Evolutionary conservation across 1,140 invertebrate genomes (phyloP).

Genomic region (Aethina tumida): DNA sequence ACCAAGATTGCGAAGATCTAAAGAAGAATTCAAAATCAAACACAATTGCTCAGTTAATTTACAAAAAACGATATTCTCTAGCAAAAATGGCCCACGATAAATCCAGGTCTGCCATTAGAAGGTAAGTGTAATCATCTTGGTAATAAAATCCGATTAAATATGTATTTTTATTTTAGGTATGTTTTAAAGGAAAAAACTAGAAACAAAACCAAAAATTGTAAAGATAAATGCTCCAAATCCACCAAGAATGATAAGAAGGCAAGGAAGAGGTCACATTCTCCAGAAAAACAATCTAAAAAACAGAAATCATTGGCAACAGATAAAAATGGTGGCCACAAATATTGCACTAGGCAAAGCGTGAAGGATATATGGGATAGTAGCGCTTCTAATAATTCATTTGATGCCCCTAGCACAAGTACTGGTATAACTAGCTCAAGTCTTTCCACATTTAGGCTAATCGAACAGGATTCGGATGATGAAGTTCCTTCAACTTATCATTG

Average conservation of each 20-base stretch:
- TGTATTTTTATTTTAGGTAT: too few species aligned
- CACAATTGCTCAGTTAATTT: slow-evolving; percentile 32
- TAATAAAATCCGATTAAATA: too few species aligned
- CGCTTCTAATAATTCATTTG: slow-evolving; percentile 22
- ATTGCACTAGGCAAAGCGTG: slow-evolving; percentile 24
- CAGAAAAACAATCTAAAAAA: slow-evolving; percentile 10
- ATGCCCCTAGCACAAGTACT: slow-evolving; percentile 46
- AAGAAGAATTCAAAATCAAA: slow-evolving; percentile 29
- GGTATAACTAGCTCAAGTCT: slow-evolving; percentile 38
- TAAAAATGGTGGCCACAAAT: slow-evolving; percentile 18
- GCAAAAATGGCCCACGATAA: slow-evolving; percentile 33
- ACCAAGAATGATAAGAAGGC: slow-evolving; percentile 5
- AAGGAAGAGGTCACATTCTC: slow-evolving; percentile 2
- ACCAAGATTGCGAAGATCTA: slow-evolving; percentile 14
- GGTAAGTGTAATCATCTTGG: slow-evolving; percentile 14
- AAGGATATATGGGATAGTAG: slow-evolving; percentile 22
- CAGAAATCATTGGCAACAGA: slow-evolving; percentile 13
- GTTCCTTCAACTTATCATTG: slow-evolving; percentile 22
- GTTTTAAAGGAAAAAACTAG: too few species aligned
- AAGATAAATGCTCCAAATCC: slow-evolving; percentile 6
- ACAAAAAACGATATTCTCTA: slow-evolving; percentile 28
- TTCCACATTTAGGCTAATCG: slow-evolving; percentile 43
- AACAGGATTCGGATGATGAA: slow-evolving; percentile 48
- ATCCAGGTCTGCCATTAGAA: slow-evolving; percentile 24
- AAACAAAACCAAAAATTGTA: too few species aligned